Evolutionary conservation across 2,113 vertebrate genomes (phyloP).

Genomic region (Cervus canadensis): DNA sequence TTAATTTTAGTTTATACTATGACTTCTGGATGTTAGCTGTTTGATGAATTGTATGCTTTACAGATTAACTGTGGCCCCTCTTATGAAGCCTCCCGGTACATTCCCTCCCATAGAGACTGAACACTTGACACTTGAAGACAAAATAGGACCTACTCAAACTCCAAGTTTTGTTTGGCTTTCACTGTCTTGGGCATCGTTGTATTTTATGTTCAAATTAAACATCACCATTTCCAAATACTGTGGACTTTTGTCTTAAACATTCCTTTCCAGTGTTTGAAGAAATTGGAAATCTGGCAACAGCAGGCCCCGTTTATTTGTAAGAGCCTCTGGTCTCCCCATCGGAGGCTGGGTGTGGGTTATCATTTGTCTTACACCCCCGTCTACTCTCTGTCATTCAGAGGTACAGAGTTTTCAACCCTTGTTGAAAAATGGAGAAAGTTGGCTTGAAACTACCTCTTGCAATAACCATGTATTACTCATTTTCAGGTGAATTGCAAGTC

Average conservation of each 20-base stretch:
- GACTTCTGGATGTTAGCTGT: background rate
- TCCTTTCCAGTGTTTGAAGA: background rate
- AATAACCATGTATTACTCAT: background rate
- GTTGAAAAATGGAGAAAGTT: background rate
- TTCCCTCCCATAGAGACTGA: background rate
- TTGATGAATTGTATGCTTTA: background rate
- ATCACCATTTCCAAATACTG: background rate
- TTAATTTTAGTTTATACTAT: background rate
- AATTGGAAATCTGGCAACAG: background rate
- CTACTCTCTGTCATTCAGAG: background rate
- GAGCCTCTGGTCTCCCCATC: background rate
- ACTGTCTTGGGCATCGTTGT: background rate
- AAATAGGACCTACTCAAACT: background rate
- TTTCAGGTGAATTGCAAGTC: background rate
- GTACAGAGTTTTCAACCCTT: background rate
- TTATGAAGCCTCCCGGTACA: background rate
- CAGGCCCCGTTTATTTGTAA: background rate
- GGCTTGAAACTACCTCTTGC: background rate
- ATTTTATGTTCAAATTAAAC: constrained; percentile 11
- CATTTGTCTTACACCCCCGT: background rate
- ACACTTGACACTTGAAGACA: background rate
- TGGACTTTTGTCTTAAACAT: background rate
- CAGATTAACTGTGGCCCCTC: background rate
- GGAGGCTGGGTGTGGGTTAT: background rate
- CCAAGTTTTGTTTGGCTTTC: background rate